Conservation (phyloP, 30 jellyfish, hydroid and myxozoan species). For the Aurelia aurita region DNA sequence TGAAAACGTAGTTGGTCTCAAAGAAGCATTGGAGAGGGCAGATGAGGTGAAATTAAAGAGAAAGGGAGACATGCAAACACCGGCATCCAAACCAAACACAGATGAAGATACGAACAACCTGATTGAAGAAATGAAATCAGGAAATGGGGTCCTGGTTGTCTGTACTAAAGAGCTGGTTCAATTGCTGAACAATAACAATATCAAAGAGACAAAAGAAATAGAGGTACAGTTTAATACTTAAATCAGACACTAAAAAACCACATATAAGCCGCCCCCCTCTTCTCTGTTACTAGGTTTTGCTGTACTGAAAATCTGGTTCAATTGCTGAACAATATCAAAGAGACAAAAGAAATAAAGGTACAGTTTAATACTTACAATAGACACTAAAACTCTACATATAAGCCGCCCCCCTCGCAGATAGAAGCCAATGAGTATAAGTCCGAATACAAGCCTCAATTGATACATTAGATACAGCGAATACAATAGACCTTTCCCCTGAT, state of each 20-base stretch:
- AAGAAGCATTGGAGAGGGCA: not conserved
- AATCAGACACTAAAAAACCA: not conserved
- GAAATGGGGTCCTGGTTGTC: constrained; percentile 14
- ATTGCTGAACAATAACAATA: not conserved
- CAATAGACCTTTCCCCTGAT: too few species aligned
- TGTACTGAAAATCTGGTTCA: constrained; percentile 2
- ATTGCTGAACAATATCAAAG: not conserved
- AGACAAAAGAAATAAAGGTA: not conserved
- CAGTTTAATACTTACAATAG: constrained; percentile 1
- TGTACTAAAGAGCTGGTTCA: not conserved
- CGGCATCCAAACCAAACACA: not conserved
- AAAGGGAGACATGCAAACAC: not conserved
- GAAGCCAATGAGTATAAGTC: too few species aligned
- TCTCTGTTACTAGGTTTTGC: too few species aligned
- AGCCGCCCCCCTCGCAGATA: not conserved
- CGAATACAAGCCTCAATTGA: too few species aligned
- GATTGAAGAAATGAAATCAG: not conserved
- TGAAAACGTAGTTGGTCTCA: not conserved
- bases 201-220: not conserved
- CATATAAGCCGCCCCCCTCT: not conserved
- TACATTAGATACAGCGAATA: too few species aligned
- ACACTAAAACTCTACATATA: not conserved
- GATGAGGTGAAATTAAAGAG: not conserved
- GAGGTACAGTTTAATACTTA: not conserved
- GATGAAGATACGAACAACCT: constrained; percentile 5